Evolutionary conservation across 2,888 invertebrate genomes (phyloP), one percentile per base, ranked within the genome.

Genomic region (Pheosia tremula): DNA sequence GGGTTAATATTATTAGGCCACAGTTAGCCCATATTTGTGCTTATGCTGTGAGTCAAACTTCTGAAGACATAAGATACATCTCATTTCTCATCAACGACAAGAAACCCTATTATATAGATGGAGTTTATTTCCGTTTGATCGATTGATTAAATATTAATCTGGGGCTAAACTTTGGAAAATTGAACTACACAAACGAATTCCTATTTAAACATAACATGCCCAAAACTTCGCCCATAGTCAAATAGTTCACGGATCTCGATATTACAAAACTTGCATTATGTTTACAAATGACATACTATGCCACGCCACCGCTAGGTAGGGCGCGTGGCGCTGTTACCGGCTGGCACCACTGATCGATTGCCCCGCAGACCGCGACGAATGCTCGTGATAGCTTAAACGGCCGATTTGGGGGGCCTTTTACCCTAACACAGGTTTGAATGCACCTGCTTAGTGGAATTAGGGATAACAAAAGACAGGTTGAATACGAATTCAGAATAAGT

Each of bases 301-400:
- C 66, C 61, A 65, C 71, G 75, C 71, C 68, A 65, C 62, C 68
- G 61, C 68, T 58, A 67, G 74, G 68, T 71, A 65, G 69, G 75
- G 72, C 69, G 60, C 61, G 54, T 62, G 53, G 55, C 64, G 76
- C 81, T 79, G 71, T 81, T 80, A n/a, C 85, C 59, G 74, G 58
- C 75, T 80, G 84, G 83, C 68, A 87, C 86, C 59, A 75, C 68
- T 74, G 77, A 82, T 85, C 85, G 84, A 84, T 84, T 71, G 65
- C 60, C 59, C 64, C 58, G 13, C 59, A 58, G 63, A 56, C 68
- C 66, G 63, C 66, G 67, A 58, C 45, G 58, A 57, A 39, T 61
- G 60, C 64, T 63, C 58, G 39, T 53, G 37, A 43, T 45, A 11
- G 24, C 11, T 24, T 54, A 39, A 55, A 55, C 39, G 57, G 49